Conservation (phyloP, 2,888 invertebrate genomes). For the Athrips mouffetella region DNA sequence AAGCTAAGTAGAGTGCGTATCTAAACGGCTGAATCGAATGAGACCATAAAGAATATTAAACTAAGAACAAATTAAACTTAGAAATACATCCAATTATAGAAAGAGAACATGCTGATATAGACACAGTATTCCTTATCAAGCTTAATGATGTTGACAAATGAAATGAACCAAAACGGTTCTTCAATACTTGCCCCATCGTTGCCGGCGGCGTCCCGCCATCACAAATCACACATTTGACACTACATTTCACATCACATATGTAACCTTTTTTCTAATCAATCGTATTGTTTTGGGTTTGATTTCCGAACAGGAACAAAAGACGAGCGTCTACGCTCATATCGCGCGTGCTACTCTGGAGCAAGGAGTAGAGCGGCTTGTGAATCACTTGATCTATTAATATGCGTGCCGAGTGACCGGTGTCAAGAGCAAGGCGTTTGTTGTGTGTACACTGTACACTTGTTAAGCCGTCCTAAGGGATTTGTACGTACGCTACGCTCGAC, state of each 20-base stretch:
- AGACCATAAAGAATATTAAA: constrained; percentile 2
- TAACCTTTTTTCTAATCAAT: background rate
- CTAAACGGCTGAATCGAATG: constrained; percentile 1
- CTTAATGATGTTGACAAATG: background rate
- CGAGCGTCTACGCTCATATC: constrained; percentile 50
- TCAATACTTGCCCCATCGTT: constrained; percentile 48
- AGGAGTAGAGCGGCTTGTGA: constrained; percentile 39
- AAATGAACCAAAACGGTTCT: constrained; percentile 6
- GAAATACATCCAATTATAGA: background rate
- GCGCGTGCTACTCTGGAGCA: constrained; percentile 51
- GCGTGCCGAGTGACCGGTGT: constrained; percentile 74
- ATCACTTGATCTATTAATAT: constrained; percentile 74
- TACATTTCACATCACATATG: constrained; percentile 29
- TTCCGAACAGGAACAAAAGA: constrained; percentile 38
- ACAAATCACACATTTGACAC: constrained; percentile 37
- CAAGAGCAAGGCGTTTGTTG: constrained; percentile 67
- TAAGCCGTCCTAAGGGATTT: background rate
- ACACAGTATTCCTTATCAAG: constrained; percentile 1
- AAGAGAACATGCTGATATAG: background rate
- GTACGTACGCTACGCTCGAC: constrained; percentile 19
- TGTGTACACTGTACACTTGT: constrained; percentile 29
- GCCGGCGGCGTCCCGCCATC: constrained; percentile 51
- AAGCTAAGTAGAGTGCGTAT: background rate
- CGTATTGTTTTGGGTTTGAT: constrained; percentile 23
- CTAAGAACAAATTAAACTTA: background rate